Evolutionary conservation across 2,888 invertebrate species (phyloP).

Genomic region (Dasypogon diadema): DNA sequence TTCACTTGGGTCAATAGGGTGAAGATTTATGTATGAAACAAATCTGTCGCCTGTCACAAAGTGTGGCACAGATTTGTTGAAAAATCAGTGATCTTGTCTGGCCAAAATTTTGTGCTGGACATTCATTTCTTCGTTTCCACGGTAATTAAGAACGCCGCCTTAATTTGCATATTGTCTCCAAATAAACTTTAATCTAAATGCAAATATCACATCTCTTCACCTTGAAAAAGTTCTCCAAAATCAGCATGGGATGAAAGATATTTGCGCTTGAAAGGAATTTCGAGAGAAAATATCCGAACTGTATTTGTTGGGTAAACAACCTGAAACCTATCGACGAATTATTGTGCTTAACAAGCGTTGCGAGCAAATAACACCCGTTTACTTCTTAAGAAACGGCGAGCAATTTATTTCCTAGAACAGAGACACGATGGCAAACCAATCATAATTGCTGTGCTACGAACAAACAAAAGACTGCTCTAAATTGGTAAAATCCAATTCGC

Average conservation of each 20-base stretch:
- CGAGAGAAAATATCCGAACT: background rate
- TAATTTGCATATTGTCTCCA: too few species aligned
- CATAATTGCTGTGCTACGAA: background rate
- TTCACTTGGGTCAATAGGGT: too few species aligned
- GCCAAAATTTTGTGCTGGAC: too few species aligned
- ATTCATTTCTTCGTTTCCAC: too few species aligned
- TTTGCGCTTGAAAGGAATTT: background rate
- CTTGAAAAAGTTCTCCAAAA: background rate
- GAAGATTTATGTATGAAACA: too few species aligned
- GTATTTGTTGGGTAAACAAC: background rate
- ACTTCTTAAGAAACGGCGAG: background rate
- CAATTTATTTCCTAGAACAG: too few species aligned
- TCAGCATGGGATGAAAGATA: too few species aligned
- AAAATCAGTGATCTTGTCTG: too few species aligned
- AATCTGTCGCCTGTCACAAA: too few species aligned
- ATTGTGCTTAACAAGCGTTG: background rate
- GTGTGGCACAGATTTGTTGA: too few species aligned
- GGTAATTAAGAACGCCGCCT: too few species aligned
- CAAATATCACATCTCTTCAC: background rate
- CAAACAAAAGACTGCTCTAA: background rate
- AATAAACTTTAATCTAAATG: background rate
- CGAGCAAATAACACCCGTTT: conserved; percentile 16
- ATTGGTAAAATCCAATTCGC: background rate
- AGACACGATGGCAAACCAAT: conserved; percentile 4
- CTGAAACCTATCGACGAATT: background rate